These are phyloP conservation scores for Psittacula cyanocephala DNA, from an alignment of 2,113 vertebrate species.

Conservation along the genomic window DNA sequence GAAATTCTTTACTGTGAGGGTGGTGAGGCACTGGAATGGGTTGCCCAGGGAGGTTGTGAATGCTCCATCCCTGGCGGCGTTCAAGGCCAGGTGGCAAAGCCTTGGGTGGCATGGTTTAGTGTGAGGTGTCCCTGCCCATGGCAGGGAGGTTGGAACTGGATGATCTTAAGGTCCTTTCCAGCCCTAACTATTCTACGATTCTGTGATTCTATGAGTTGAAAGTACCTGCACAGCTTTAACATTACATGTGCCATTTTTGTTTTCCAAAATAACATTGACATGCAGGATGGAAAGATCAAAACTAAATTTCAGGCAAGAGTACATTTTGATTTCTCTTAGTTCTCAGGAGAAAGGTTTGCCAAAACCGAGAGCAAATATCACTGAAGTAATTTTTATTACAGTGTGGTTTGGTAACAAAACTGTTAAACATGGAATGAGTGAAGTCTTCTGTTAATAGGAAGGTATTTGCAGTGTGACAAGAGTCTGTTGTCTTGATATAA, in stretches of 20 bases:
- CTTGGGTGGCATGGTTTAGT: too few species aligned
- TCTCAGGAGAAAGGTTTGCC: not conserved
- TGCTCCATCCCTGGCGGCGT: too few species aligned
- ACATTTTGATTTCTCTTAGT: not conserved
- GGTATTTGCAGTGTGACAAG: not conserved
- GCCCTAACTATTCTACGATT: too few species aligned
- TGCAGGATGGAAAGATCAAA: not conserved
- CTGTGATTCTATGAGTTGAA: not conserved
- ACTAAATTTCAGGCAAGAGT: not conserved
- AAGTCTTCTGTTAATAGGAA: not conserved
- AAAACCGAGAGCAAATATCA: not conserved
- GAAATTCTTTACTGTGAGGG: too few species aligned
- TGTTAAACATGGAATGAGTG: not conserved
- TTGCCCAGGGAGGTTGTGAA: too few species aligned
- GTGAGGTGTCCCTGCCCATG: too few species aligned
- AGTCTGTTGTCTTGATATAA: not conserved
- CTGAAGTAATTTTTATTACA: not conserved
- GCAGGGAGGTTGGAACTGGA: too few species aligned
- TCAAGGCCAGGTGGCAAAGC: too few species aligned
- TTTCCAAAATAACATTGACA: not conserved
- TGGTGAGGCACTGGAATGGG: too few species aligned
- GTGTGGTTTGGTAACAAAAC: not conserved
- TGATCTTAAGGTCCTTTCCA: too few species aligned
- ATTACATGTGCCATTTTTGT: rapidly evolving
- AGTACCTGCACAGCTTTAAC: not conserved